These are phyloP conservation scores for Australoheros scitulus DNA, from an alignment of 2,113 vertebrate genomes.

Conservation along the genomic window DNA sequence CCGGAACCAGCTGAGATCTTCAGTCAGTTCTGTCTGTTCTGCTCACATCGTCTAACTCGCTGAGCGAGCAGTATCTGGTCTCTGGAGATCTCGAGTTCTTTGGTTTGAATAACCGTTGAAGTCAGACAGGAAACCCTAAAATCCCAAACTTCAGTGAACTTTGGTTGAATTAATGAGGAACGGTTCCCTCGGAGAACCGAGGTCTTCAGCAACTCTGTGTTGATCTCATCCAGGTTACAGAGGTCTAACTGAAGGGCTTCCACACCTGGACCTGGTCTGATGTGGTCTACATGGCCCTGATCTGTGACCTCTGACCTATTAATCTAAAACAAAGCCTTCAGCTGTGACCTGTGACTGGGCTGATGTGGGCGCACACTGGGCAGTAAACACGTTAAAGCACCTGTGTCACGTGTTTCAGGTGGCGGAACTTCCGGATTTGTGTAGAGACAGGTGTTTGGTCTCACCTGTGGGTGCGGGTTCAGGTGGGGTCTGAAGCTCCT, in stretches of 20 bases:
- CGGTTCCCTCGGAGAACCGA: neutral
- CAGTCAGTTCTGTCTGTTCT: neutral
- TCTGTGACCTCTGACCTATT: neutral
- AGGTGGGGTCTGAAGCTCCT: constrained; percentile 25
- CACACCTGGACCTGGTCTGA: neutral
- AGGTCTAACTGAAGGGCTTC: neutral
- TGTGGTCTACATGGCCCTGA: neutral
- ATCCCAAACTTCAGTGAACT: neutral
- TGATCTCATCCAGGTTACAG: neutral
- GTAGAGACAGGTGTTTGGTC: neutral
- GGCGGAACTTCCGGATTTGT: neutral
- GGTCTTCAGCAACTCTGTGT: neutral
- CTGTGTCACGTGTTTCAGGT: neutral
- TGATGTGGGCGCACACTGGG: neutral
- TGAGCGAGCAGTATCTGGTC: too few relatives aligned
- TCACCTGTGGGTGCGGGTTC: constrained; percentile 68
- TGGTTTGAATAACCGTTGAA: too few relatives aligned
- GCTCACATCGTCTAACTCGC: too few relatives aligned
- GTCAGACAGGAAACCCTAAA: neutral
- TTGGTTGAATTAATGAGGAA: neutral
- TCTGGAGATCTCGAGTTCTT: neutral
- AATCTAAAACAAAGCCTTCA: neutral
- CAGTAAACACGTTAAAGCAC: neutral
- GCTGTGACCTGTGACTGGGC: neutral
- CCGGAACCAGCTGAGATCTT: neutral